Evolutionary conservation across 2,113 vertebrate genomes (phyloP).

Genomic region (Mustela lutreola): DNA sequence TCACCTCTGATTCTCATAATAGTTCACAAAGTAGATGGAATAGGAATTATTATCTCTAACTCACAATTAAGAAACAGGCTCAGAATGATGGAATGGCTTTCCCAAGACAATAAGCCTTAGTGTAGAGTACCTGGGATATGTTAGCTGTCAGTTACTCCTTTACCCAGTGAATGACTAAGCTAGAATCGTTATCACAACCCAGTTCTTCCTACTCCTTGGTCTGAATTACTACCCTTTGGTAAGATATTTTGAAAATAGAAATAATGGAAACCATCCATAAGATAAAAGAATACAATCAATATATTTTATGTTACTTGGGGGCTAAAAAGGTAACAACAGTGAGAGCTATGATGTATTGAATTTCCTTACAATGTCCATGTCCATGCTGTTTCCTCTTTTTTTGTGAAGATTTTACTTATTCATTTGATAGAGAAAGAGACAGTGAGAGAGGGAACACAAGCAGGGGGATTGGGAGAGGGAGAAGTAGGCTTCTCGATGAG

Average conservation of each 20-base stretch:
- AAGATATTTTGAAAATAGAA: conserved; percentile 25
- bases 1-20: conserved; percentile 34
- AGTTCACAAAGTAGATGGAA: conserved; percentile 4
- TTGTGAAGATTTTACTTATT: too few relatives aligned
- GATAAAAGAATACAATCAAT: background rate
- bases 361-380: background rate
- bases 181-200: conserved; percentile 38
- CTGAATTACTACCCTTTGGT: conserved; percentile 9
- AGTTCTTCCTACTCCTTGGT: background rate
- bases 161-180: background rate
- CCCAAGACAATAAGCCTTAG: background rate
- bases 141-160: background rate
- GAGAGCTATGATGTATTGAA: background rate
- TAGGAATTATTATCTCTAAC: background rate
- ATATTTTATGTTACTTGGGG: background rate
- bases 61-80: conserved; percentile 7
- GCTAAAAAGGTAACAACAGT: background rate
- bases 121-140: background rate
- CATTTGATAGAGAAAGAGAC: too few relatives aligned
- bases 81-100: background rate
- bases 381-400: background rate
- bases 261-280: conserved; percentile 20
- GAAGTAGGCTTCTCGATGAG: too few relatives aligned
- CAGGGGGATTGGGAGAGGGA: too few relatives aligned
- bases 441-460: too few relatives aligned